Evolutionary conservation across 2,113 vertebrate genomes (phyloP), one percentile per base, ranked within the genome.

Genomic region (Perca schrenkii): DNA sequence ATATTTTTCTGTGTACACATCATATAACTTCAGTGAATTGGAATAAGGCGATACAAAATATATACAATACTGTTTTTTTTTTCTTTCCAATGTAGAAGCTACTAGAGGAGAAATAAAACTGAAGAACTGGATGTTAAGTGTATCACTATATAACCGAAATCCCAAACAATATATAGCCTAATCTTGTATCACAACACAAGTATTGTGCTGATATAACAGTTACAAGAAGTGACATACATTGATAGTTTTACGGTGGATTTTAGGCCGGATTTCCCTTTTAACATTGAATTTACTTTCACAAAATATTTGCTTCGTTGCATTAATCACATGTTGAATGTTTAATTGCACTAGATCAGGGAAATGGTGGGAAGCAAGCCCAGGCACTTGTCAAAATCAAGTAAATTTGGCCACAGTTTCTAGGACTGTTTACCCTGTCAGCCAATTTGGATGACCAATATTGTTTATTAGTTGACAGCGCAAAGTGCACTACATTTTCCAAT

Each of bases 401-500:
- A 25, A 61, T 52, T 28, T 78, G 54, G 75, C 54, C 43, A 31
- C 62, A 67, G 54, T 79, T 74, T 14, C 10, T 43, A n/a, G 6
- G 31, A 60, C 61, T 77, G 62, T 74, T 73, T 54, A 62, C 62
- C 49, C 57, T 77, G 25, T 54, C 73, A 72, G 57, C 36, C 31
- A 66, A 60, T 71, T 85, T 80, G 77, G 60, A 84, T 21, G 25
- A 49, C 63, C 57, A 63, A 57, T 69, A 49, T 67, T 78, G 68
- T 58, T 70, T 36, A 82, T 75, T 75, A 57, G 64, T 28, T 58
- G 71, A 58, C 28, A 50, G 57, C 75, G 25, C 47, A 79, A 67
- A 61, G 56, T 64, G 52, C 2, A 50, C 54, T 62, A 63, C 36
- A 63, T 68, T 74, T 83, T 53, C 22, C 13, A 74, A 7, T 79